These are phyloP conservation scores for Lindbergichthys nudifrons DNA, from an alignment of 2,797 vertebrate species.

Conservation along the genomic window DNA sequence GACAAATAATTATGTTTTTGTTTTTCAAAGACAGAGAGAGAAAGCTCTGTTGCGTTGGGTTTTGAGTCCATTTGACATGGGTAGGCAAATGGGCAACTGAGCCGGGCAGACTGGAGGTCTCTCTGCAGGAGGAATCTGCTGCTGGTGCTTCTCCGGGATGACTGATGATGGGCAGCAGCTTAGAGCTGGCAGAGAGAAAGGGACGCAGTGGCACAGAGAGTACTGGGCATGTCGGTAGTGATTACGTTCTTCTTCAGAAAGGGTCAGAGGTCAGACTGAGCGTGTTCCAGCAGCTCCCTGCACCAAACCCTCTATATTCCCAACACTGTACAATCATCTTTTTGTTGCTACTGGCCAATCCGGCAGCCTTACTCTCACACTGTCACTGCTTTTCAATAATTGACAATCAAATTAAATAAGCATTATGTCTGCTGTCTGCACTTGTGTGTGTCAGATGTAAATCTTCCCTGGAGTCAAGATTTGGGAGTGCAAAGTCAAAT, in stretches of 20 bases:
- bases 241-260: constrained; percentile 68
- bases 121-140: constrained; percentile 43
- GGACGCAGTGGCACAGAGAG: constrained; percentile 56
- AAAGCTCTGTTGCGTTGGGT: constrained; percentile 16
- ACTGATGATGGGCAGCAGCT: constrained; percentile 66
- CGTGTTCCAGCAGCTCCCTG: constrained; percentile 38
- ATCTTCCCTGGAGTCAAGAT: constrained; percentile 13
- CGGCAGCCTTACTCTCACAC: constrained; percentile 34
- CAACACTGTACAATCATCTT: constrained; percentile 27
- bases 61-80: constrained; percentile 22
- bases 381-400: constrained; percentile 15
- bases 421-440: background rate
- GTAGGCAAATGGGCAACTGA: constrained; percentile 38
- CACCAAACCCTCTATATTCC: constrained; percentile 41
- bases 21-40: too few relatives aligned
- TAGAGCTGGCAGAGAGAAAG: constrained; percentile 52
- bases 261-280: constrained; percentile 67
- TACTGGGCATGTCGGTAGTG: constrained; percentile 63
- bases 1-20: background rate
- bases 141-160: constrained; percentile 42
- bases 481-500: constrained; percentile 4
- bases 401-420: constrained; percentile 36
- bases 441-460: background rate
- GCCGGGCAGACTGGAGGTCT: constrained; percentile 35
- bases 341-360: constrained; percentile 10